Evolutionary conservation across 2,113 vertebrate genomes (phyloP).

Genomic region (Psittacula cyanocephala): DNA sequence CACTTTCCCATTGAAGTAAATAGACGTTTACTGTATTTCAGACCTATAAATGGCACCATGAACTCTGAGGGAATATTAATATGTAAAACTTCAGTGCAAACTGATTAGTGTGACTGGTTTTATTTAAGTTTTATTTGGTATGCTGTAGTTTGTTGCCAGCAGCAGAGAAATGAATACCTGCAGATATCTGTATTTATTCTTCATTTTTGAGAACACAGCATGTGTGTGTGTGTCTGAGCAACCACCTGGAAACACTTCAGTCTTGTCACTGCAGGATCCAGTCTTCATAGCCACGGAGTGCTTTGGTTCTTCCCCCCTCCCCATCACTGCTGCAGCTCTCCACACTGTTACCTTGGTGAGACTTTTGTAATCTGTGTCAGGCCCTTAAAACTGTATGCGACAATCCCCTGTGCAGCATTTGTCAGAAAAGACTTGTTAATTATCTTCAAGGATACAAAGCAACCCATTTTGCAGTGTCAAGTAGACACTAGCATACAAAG

Average conservation of each 20-base stretch:
- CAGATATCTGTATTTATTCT: background rate
- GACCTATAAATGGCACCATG: background rate
- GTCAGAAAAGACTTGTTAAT: background rate
- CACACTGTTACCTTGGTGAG: background rate
- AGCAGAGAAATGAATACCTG: background rate
- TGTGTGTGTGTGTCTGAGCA: background rate
- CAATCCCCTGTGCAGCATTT: background rate
- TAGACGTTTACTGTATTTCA: background rate
- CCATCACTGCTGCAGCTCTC: background rate
- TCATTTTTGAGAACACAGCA: background rate
- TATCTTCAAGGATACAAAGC: background rate
- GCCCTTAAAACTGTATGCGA: background rate
- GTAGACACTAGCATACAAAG: background rate
- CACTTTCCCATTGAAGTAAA: background rate
- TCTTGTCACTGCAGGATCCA: background rate
- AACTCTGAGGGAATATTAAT: background rate
- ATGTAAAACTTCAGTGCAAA: background rate
- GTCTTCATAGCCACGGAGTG: rapidly evolving
- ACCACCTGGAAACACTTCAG: background rate
- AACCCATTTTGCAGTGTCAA: background rate
- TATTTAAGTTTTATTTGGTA: background rate
- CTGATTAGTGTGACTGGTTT: background rate
- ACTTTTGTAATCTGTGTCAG: background rate
- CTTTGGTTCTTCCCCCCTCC: background rate
- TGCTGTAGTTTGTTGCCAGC: background rate